Evolutionary conservation across 2,797 vertebrate species (phyloP), one percentile per base, ranked within the genome.

Genomic region (Peromyscus attwateri): DNA sequence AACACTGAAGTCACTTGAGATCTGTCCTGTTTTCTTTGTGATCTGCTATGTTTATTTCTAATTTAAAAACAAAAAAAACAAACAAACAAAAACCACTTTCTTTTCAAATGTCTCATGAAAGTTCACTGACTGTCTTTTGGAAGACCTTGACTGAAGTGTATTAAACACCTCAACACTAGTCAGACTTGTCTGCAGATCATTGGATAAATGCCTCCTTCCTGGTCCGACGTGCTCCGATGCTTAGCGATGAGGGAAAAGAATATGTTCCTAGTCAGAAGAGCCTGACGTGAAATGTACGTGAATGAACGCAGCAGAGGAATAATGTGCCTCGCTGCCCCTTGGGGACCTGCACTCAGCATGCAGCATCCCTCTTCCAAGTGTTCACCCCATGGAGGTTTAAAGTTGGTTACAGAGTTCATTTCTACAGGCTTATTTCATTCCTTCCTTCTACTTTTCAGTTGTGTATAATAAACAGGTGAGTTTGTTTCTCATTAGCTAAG

Each of bases 31-130:
- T 66, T 68, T 77, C 16, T 5, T 0, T n/a, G 27, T 49, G 43
- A 7, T 66, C 46, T 95, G 0, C 29, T 87, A 81, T 21, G 49
- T 60, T 87, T 75, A 75, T 89, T 40, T 17, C n/a, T 52, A 23
- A 40, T 40, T 80, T 81, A 2, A 52, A 34, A 79, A 34, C 34
- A 80, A 80, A 57, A 77, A 13, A 80, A n/a, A 49, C 10, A 49
- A 46, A 46, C 46, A 52, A 66, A 31, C 14, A 55, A 55, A 55
- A 52, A 13, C 52, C 52, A 55, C 52, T 55, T 55, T 55, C 68
- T 49, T 95, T 79, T 83, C 87, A 91, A 83, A 68, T 73, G 66
- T 46, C 37, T 82, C 7, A 79, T 27, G 29, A 84, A 43, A 95
- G 82, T 95, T 93, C 16, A 91, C 1, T 70, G 49, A 49, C 29